A percentile compares a stretch with the other conserved stretches of the same genome.
phyloP scores from a whole-genome alignment of 2,113 vertebrate genomes.

The Pseudolaguvia tuberculata region DNA sequence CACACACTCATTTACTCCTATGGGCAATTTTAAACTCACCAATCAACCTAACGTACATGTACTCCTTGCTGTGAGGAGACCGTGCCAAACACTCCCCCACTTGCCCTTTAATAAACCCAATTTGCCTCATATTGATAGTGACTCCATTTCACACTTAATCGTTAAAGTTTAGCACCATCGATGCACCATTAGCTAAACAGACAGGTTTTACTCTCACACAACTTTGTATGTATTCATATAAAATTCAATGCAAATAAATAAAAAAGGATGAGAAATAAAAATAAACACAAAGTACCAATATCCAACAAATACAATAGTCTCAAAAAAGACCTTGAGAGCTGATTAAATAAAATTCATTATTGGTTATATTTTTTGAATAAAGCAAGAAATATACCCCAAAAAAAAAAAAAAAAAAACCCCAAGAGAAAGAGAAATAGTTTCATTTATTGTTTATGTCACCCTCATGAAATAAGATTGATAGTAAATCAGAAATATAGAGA shows the following conservation, averaged over 20 bases:
- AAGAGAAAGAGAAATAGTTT: background rate
- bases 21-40: too few species aligned
- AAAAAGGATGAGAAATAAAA: slow-evolving; percentile 25
- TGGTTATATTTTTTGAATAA: slow-evolving; percentile 28
- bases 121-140: slow-evolving; percentile 8
- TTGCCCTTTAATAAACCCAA: too few species aligned
- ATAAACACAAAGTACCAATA: slow-evolving; percentile 38
- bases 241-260: slow-evolving; percentile 35
- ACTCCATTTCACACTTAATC: slow-evolving; percentile 40
- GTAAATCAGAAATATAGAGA: slow-evolving; percentile 4
- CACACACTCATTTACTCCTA: too few species aligned
- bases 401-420: slow-evolving; percentile 16
- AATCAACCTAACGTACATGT: too few species aligned
- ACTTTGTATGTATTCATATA: slow-evolving; percentile 9
- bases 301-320: slow-evolving; percentile 30
- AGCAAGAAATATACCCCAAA: slow-evolving; percentile 15
- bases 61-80: too few species aligned
- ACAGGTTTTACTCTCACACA: slow-evolving; percentile 4
- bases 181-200: slow-evolving; percentile 12
- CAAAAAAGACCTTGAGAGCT: slow-evolving; percentile 9
- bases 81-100: too few species aligned
- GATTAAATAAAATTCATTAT: slow-evolving; percentile 27
- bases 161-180: slow-evolving; percentile 39
- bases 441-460: slow-evolving; percentile 23
- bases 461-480: slow-evolving; percentile 1